Conservation (phyloP, 2,797 vertebrate genomes). For the Epinephelus awoara region DNA sequence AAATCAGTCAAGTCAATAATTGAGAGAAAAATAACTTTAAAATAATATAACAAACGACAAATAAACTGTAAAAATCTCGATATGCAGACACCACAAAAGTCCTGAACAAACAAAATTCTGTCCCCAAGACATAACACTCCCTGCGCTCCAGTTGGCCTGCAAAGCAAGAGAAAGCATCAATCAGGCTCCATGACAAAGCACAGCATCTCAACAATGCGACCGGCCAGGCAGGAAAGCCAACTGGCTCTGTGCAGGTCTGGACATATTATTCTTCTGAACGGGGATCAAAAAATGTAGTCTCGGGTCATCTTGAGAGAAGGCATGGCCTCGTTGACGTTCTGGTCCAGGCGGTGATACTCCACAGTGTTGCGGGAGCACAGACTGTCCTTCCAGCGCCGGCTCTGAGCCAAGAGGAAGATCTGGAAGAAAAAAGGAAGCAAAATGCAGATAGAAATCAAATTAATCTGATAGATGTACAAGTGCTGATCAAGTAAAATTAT, state of each 20-base stretch:
- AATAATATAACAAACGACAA: conserved; percentile 36
- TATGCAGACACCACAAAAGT: conserved; percentile 29
- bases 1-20: conserved; percentile 46
- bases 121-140: conserved; percentile 4
- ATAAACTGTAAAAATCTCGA: conserved; percentile 42
- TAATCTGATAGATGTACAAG: conserved; percentile 14
- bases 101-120: conserved; percentile 14
- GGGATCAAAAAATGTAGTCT: conserved; percentile 93
- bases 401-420: conserved; percentile 94
- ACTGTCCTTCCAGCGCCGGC: conserved; percentile 92
- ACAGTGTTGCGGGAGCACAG: conserved; percentile 92
- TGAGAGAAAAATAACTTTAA: conserved; percentile 37
- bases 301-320: conserved; percentile 96
- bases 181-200: conserved; percentile 43
- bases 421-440: conserved; percentile 54
- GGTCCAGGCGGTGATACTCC: conserved; percentile 94
- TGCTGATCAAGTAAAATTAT: conserved; percentile 27
- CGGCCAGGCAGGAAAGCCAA: conserved; percentile 4
- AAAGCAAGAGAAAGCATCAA: conserved; percentile 51
- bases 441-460: conserved; percentile 25
- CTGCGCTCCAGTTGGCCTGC: conserved; percentile 24
- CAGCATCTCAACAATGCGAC: conserved; percentile 28
- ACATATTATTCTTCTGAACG: neutral
- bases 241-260: conserved; percentile 30
- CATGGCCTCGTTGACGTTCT: conserved; percentile 96